Conservation (phyloP, 2,797 vertebrate genomes). For the Cottoperca gobio region DNA sequence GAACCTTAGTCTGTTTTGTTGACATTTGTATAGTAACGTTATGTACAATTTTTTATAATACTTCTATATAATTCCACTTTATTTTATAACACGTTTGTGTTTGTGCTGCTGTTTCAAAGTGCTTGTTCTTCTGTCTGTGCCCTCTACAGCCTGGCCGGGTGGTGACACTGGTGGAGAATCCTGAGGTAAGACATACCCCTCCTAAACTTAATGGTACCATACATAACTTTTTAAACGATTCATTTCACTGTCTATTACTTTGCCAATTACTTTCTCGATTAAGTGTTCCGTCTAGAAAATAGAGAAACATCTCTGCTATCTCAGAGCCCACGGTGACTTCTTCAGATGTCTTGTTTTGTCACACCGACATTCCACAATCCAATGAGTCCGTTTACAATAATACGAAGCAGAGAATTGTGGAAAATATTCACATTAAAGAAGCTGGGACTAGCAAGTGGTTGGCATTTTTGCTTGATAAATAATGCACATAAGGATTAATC, state of each 20-base stretch:
- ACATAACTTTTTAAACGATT: not conserved
- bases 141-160: constrained; percentile 94
- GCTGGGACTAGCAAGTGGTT: not conserved
- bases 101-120: not conserved
- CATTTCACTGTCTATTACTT: not conserved
- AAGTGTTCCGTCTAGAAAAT: not conserved
- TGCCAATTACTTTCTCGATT: not conserved
- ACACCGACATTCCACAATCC: not conserved
- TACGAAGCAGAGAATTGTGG: not conserved
- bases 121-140: constrained; percentile 16
- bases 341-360: not conserved
- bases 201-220: not conserved
- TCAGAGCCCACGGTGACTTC: not conserved
- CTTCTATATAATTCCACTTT: not conserved
- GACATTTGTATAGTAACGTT: not conserved
- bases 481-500: not conserved
- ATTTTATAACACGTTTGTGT: too few species aligned
- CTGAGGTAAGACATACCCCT: constrained; percentile 86
- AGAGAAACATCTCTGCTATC: not conserved
- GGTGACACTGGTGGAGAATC: constrained; percentile 95
- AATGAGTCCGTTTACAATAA: not conserved
- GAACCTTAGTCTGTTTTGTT: not conserved
- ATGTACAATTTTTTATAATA: not conserved
- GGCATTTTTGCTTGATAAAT: not conserved
- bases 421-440: not conserved